phyloP scores from a whole-genome alignment of 2,113 vertebrate species.

The Phalacrocorax brasilianus region DNA sequence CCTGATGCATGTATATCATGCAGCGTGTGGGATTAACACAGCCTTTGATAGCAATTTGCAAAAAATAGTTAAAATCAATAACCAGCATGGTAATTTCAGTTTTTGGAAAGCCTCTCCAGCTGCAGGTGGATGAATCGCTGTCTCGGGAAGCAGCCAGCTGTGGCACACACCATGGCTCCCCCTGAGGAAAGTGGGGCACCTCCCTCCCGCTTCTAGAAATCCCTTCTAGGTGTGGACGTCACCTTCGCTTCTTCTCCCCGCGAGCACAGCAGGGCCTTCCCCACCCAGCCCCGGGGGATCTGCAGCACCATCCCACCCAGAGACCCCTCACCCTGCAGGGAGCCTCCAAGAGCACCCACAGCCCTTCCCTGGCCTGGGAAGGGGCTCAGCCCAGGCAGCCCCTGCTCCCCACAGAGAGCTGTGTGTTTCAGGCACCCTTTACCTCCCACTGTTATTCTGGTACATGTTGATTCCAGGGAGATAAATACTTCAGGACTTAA shows the following conservation, averaged over 20 bases:
- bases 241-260: not conserved
- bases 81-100: not conserved
- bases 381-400: not conserved
- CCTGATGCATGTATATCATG: fast-evolving
- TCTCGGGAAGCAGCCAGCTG: not conserved
- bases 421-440: fast-evolving
- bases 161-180: fast-evolving
- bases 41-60: not conserved
- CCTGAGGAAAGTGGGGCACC: fast-evolving
- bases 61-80: not conserved
- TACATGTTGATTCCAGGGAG: not conserved
- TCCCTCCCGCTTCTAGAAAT: not conserved
- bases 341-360: not conserved
- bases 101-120: not conserved
- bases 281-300: not conserved
- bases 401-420: not conserved
- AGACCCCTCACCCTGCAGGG: not conserved
- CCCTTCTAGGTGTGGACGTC: not conserved
- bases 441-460: not conserved
- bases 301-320: fast-evolving
- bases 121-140: not conserved
- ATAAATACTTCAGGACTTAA: not conserved
- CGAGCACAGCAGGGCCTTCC: not conserved
- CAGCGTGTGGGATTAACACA: not conserved
- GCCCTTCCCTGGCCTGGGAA: not conserved